These are phyloP conservation scores for Dasypogon diadema DNA, from an alignment of 2,888 invertebrate species.

Conservation along the genomic window DNA sequence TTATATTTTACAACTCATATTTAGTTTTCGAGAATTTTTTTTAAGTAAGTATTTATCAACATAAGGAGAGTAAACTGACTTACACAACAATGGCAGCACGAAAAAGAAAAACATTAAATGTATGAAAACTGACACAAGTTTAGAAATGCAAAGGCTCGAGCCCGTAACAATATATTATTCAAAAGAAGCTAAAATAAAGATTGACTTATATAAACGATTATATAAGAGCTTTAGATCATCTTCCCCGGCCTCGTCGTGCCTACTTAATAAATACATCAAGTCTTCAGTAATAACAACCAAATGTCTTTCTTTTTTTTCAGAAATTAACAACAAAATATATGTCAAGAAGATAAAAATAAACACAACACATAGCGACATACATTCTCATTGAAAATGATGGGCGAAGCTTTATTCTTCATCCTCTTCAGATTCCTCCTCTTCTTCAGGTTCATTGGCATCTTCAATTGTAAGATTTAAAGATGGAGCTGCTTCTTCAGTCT, in stretches of 20 bases:
- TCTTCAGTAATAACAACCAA: conserved; percentile 21
- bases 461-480: conserved; percentile 61
- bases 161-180: neutral
- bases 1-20: neutral
- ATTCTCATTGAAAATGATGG: conserved; percentile 3
- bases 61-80: conserved; percentile 22
- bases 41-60: neutral
- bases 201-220: conserved; percentile 2
- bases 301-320: conserved; percentile 26
- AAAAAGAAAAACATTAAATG: conserved; percentile 14
- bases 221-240: neutral
- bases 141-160: conserved; percentile 45
- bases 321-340: neutral
- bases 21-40: neutral
- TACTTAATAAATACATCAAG: conserved; percentile 17
- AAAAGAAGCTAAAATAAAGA: conserved; percentile 38
- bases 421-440: conserved; percentile 25
- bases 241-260: conserved; percentile 31
- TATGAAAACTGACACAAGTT: neutral
- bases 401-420: conserved; percentile 17
- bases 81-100: conserved; percentile 38
- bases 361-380: conserved; percentile 33
- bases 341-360: conserved; percentile 21
- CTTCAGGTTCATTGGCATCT: conserved; percentile 22
- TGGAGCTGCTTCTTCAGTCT: conserved; percentile 58